These are phyloP conservation scores for Oreochromis aureus DNA, from an alignment of 2,113 vertebrate species.

Conservation along the genomic window DNA sequence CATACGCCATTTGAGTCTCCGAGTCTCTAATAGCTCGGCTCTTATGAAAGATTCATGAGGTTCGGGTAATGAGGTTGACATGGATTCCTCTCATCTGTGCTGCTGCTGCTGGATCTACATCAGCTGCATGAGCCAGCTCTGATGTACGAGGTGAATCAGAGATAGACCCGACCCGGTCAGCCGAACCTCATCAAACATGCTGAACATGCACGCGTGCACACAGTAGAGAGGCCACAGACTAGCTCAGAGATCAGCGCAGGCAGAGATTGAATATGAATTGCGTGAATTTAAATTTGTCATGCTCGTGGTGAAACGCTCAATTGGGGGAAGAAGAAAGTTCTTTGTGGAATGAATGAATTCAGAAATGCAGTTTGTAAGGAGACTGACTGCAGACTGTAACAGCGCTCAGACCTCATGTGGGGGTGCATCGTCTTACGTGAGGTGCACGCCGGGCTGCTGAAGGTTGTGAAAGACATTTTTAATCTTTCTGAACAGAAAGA, in stretches of 20 bases:
- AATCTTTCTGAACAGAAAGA: neutral
- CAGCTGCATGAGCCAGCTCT: neutral
- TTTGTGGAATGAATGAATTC: neutral
- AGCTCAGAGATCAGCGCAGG: neutral
- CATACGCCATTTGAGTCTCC: neutral
- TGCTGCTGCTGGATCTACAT: neutral
- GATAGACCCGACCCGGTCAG: neutral
- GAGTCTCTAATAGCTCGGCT: neutral
- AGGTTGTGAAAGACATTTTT: neutral
- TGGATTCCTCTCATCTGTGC: slow-evolving; percentile 11
- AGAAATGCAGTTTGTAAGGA: neutral
- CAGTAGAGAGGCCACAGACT: neutral
- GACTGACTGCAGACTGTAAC: neutral
- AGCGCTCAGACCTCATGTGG: neutral
- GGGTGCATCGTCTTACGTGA: neutral
- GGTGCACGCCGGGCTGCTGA: neutral
- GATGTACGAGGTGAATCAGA: neutral
- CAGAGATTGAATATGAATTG: neutral
- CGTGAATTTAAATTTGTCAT: slow-evolving; percentile 21
- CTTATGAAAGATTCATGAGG: slow-evolving; percentile 55
- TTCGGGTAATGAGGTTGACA: slow-evolving; percentile 39
- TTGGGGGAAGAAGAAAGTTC: neutral
- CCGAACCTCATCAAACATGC: neutral
- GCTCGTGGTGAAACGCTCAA: neutral
- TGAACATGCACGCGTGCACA: neutral